Evolutionary conservation across 2,797 vertebrate species (phyloP).

Genomic region (Myotis myotis): DNA sequence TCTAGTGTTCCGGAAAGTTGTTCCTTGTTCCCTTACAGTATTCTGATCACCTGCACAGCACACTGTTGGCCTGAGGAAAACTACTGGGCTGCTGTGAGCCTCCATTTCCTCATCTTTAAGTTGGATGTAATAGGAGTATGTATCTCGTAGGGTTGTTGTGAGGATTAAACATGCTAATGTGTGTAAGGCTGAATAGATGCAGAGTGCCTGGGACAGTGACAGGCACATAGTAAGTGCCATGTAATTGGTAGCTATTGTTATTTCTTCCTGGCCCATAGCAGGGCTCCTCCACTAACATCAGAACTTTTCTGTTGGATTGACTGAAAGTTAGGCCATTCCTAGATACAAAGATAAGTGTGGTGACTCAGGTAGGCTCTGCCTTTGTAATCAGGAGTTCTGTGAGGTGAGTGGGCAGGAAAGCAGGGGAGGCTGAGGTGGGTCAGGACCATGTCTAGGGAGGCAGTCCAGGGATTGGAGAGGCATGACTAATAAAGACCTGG

Average conservation of each 20-base stretch:
- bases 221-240: not conserved
- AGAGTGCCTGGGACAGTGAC: not conserved
- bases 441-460: not conserved
- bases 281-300: not conserved
- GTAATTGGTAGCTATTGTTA: not conserved
- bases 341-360: not conserved
- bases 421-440: not conserved
- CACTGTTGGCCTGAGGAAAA: not conserved
- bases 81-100: not conserved
- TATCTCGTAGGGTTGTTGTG: not conserved
- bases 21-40: not conserved
- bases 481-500: not conserved
- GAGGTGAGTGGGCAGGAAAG: not conserved
- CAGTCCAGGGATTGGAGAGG: not conserved
- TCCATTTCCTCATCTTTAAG: not conserved
- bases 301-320: not conserved
- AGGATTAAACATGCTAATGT: not conserved
- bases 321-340: not conserved
- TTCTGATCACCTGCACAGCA: not conserved
- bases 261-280: not conserved
- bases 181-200: not conserved
- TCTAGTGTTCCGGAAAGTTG: not conserved
- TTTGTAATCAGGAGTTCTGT: not conserved
- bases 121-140: too few species aligned
- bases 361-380: not conserved